Evolutionary conservation across 1,140 invertebrate species (phyloP).

Genomic region (Zaprionus kolodkinae): DNA sequence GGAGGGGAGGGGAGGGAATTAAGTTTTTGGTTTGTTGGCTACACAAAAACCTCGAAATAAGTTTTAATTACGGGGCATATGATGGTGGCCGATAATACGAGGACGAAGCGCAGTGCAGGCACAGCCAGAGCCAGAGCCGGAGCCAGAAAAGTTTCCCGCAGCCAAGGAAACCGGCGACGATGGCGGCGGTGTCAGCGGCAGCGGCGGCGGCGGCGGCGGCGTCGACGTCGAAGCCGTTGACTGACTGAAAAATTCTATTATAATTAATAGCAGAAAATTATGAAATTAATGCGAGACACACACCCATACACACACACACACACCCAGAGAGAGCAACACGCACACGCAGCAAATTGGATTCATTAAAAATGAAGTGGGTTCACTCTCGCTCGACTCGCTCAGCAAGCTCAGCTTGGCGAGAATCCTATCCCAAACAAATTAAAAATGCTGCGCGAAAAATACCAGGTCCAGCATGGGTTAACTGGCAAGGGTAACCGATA

Average conservation of each 20-base stretch:
- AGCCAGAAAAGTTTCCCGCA: slow-evolving; percentile 59
- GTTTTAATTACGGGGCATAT: slow-evolving; percentile 83
- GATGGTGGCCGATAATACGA: slow-evolving; percentile 78
- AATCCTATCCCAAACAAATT: slow-evolving; percentile 67
- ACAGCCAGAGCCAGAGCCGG: neutral
- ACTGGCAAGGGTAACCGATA: neutral
- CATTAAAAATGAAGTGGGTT: slow-evolving; percentile 81
- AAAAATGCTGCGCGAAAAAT: slow-evolving; percentile 39
- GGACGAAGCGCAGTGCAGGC: slow-evolving; percentile 4
- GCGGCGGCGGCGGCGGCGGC: neutral
- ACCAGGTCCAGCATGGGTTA: slow-evolving; percentile 11
- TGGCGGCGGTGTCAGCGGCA: too few species aligned
- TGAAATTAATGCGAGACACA: slow-evolving; percentile 78
- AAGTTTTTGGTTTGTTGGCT: slow-evolving; percentile 80
- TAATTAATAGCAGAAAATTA: slow-evolving; percentile 82
- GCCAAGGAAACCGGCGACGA: slow-evolving; percentile 63
- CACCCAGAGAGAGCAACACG: slow-evolving; percentile 5
- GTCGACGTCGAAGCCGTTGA: slow-evolving; percentile 54
- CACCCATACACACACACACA: slow-evolving; percentile 19
- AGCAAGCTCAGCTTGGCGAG: slow-evolving; percentile 23
- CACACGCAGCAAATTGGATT: slow-evolving; percentile 70
- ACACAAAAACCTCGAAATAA: slow-evolving; percentile 78
- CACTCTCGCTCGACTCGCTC: too few species aligned
- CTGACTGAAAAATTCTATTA: slow-evolving; percentile 82
- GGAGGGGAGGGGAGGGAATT: slow-evolving; percentile 43